Evolutionary conservation across 2,113 vertebrate species (phyloP), one percentile per base, ranked within the genome.

Genomic region (Odontophorus gujanensis): DNA sequence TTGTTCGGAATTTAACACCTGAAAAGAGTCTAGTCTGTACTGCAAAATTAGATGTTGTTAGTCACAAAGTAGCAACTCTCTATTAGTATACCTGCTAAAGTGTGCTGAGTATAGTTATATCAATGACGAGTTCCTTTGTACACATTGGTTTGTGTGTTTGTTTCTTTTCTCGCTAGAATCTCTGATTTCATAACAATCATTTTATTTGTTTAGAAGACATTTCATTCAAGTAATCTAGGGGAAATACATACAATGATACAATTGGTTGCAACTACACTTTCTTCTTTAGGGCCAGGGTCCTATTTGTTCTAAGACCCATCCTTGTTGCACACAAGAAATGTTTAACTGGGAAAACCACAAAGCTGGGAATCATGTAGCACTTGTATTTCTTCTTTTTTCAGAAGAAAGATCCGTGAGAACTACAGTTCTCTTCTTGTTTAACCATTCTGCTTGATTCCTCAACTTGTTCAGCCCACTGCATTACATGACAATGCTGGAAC

Each of bases 401-500:
- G 36, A 80, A 63, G 14, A 76, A 74, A 45, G 50, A 53, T 47
- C 36, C 16, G 13, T 45, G 28, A 45, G 7, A 84, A 15, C 3
- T 50, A 9, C 28, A 22, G 80, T 89, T 79, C 13, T 69, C 24
- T 90, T 36, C 28, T 58, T 32, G 8, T 87, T 24, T 71, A 69
- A 67, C 3, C 7, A 63, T 72, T 87, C 72, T 91, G 38, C 12
- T 26, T 3, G 0, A 30, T 77, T 93, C 38, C 45, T 16, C n/a
- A 51, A 38, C 58, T 85, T 40, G 72, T 87, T 87, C 90, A 89
- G 48, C 55, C 42, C 58, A 24, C 63, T 83, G 45, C 38, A 57
- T 81, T 89, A 72, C 51, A 93, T 71, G 72, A 92, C 75, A 95
- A 75, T 88, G 82, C 68, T 95, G 88, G 95, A 96, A 88, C 80